Percentiles rank a stretch among this genome's conserved stretches.
Evolutionary conservation across 2,888 invertebrate species (phyloP).

Genomic region (Meliscaeva auricollis): DNA sequence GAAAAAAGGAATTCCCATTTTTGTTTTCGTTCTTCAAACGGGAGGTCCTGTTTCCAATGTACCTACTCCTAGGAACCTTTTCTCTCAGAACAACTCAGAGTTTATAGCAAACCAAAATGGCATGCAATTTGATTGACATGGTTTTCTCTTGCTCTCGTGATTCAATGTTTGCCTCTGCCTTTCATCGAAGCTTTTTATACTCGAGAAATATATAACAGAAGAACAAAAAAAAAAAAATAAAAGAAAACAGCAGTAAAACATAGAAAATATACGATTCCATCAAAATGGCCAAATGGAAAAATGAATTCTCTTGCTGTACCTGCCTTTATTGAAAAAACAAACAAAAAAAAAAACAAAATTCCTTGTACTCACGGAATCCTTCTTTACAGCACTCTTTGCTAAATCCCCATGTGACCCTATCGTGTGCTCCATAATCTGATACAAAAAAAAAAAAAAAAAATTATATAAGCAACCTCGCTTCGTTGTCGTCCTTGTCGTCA

Average conservation of each 20-base stretch:
- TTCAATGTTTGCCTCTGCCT: slow-evolving; percentile 49
- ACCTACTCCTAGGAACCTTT: background rate
- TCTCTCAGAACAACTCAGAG: slow-evolving; percentile 23
- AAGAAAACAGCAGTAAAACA: slow-evolving; percentile 3
- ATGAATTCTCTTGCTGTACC: slow-evolving; percentile 33
- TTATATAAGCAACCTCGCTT: slow-evolving; percentile 49
- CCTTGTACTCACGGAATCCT: slow-evolving; percentile 54
- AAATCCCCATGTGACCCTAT: slow-evolving; percentile 74
- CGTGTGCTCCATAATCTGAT: slow-evolving; percentile 69
- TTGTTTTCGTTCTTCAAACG: background rate
- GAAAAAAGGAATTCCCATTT: slow-evolving; percentile 12
- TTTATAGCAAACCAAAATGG: slow-evolving; percentile 66
- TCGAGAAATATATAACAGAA: background rate
- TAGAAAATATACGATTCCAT: slow-evolving; percentile 65
- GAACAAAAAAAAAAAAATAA: background rate
- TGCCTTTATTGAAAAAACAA: no score
- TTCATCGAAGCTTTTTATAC: slow-evolving; percentile 55
- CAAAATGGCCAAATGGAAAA: slow-evolving; percentile 58
- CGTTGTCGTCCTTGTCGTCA: slow-evolving; percentile 5
- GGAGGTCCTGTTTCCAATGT: background rate
- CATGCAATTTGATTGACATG: slow-evolving; percentile 76
- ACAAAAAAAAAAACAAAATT: slow-evolving; percentile 14
- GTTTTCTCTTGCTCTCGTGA: slow-evolving; percentile 66
- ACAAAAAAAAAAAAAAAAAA: slow-evolving; percentile 7
- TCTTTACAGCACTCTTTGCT: slow-evolving; percentile 42